These are phyloP conservation scores for Garra rufa DNA, from an alignment of 2,113 vertebrate species.

Conservation along the genomic window DNA sequence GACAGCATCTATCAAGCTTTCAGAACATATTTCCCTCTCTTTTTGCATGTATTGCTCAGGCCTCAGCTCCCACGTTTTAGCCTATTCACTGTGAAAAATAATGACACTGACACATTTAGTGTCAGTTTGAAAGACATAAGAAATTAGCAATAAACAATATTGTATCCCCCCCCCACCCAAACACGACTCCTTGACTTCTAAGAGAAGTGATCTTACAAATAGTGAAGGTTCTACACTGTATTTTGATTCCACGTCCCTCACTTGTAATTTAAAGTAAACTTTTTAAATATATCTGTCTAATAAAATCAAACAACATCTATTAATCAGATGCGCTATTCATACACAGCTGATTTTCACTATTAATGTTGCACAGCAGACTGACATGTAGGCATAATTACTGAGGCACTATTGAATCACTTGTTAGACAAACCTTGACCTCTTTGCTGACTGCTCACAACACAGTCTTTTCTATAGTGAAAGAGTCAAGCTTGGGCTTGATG, in stretches of 20 bases:
- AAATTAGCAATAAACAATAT: background rate
- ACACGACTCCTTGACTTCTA: too few species aligned
- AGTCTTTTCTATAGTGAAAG: constrained; percentile 59
- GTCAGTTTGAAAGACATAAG: background rate
- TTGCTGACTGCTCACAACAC: constrained; percentile 47
- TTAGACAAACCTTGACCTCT: constrained; percentile 58
- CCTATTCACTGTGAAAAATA: background rate
- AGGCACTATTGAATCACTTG: constrained; percentile 36
- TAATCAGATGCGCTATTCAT: background rate
- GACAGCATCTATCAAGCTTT: constrained; percentile 32
- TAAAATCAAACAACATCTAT: background rate
- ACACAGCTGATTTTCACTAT: constrained; percentile 2
- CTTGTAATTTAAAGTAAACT: too few species aligned
- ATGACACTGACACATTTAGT: background rate
- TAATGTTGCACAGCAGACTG: constrained; percentile 33
- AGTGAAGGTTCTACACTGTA: too few species aligned
- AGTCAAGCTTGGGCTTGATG: constrained; percentile 73
- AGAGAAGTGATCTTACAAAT: too few species aligned
- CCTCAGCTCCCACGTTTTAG: background rate
- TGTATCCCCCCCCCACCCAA: background rate
- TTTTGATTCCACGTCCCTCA: too few species aligned
- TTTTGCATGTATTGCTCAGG: constrained; percentile 7
- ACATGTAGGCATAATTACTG: constrained; percentile 36
- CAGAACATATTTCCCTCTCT: background rate
- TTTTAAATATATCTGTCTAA: background rate